Evolutionary conservation across 2,113 vertebrate species (phyloP).

Genomic region (Myiozetetes cayanensis): DNA sequence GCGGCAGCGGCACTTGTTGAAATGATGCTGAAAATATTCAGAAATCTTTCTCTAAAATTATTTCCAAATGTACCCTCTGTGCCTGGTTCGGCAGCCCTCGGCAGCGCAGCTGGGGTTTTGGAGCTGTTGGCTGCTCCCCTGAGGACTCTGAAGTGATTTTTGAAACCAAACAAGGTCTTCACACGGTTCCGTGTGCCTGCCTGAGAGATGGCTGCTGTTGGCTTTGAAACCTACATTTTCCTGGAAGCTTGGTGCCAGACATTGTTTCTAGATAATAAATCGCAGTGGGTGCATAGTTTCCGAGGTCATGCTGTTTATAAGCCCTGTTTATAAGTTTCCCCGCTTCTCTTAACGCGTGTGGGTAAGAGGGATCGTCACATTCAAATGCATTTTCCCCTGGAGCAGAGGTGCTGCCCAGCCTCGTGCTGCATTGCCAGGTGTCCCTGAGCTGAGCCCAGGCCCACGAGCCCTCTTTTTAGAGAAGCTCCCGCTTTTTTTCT

Average conservation of each 20-base stretch:
- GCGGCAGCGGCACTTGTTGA: neutral
- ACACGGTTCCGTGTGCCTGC: neutral
- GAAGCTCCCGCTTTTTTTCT: neutral
- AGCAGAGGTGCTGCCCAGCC: neutral
- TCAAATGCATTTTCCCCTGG: neutral
- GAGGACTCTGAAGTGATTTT: neutral
- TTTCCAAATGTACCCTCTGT: neutral
- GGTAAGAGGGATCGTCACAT: accelerated
- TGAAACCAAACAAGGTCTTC: neutral
- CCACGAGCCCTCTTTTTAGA: accelerated
- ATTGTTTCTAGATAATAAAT: constrained; percentile 44
- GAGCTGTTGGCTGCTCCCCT: accelerated
- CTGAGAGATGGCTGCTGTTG: neutral
- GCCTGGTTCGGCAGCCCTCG: neutral
- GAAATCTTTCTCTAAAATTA: neutral
- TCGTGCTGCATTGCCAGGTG: accelerated
- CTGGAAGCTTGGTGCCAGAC: neutral
- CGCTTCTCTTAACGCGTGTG: neutral
- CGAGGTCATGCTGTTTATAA: neutral
- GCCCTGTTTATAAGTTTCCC: neutral
- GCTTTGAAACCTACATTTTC: constrained; percentile 32
- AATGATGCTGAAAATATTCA: neutral
- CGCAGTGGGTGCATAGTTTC: neutral
- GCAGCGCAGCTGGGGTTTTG: neutral
- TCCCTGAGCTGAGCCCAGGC: neutral